Conservation (phyloP, 2,888 invertebrate species). For the Anodontia alba region DNA sequence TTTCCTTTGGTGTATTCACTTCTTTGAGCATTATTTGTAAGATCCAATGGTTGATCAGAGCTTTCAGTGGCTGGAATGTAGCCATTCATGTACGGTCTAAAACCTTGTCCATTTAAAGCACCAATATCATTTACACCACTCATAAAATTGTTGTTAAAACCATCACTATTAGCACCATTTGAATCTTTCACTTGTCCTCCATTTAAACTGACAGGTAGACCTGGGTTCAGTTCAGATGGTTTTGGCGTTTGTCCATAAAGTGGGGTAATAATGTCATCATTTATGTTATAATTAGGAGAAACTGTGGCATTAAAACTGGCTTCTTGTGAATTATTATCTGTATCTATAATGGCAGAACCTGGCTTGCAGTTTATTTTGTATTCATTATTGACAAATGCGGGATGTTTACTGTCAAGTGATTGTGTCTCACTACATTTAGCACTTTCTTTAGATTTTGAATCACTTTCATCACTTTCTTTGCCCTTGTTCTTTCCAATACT, state of each 20-base stretch:
- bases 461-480: neutral
- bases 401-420: neutral
- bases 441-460: neutral
- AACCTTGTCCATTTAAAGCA: neutral
- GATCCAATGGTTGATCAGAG: constrained; percentile 63
- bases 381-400: neutral
- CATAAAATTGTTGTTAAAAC: neutral
- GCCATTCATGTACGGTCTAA: neutral
- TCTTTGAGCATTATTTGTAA: constrained; percentile 51
- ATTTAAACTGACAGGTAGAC: constrained; percentile 44
- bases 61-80: constrained; percentile 33
- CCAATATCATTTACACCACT: neutral
- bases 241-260: constrained; percentile 58
- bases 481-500: neutral
- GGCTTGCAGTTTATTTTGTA: neutral
- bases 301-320: neutral
- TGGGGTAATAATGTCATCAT: constrained; percentile 42
- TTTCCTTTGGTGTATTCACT: constrained; percentile 60
- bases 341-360: neutral
- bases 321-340: neutral
- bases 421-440: neutral
- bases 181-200: constrained; percentile 17
- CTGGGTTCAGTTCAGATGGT: constrained; percentile 48
- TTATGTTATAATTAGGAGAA: neutral
- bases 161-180: neutral